Conservation (phyloP, 2,888 invertebrate species). For the Himalopsyche japonica region DNA sequence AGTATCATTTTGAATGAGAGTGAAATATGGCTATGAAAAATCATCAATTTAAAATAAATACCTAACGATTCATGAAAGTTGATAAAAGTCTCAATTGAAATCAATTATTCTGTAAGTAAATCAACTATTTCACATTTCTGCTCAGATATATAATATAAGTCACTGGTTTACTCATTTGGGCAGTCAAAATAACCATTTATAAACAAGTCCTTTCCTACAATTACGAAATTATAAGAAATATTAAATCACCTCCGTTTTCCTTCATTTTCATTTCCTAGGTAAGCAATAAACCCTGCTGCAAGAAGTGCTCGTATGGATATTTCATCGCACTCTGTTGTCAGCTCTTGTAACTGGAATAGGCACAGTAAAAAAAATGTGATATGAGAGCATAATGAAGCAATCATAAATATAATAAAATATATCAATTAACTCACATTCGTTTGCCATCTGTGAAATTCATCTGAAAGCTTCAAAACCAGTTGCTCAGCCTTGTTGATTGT, state of each 20-base stretch:
- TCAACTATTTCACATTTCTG: too few relatives aligned
- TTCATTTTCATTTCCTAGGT: constrained; percentile 72
- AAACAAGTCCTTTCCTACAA: too few relatives aligned
- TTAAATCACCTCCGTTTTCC: constrained; percentile 61
- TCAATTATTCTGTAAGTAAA: too few relatives aligned
- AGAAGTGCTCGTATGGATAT: constrained; percentile 69
- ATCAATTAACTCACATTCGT: constrained; percentile 49
- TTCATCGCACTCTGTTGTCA: constrained; percentile 65
- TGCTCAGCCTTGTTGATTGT: constrained; percentile 79
- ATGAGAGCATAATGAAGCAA: background rate
- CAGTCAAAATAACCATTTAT: too few relatives aligned
- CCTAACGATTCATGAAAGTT: too few relatives aligned
- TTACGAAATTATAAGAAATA: background rate
- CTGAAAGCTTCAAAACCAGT: constrained; percentile 83
- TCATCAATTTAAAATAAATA: too few relatives aligned
- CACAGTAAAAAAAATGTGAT: background rate
- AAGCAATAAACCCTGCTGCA: constrained; percentile 78
- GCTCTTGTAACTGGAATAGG: constrained; percentile 59
- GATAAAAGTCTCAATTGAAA: too few relatives aligned
- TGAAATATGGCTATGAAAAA: too few relatives aligned
- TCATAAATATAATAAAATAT: background rate
- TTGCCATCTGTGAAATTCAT: constrained; percentile 89
- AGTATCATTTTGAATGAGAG: too few relatives aligned
- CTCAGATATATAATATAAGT: too few relatives aligned
- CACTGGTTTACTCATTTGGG: too few relatives aligned